Base-by-base conservation (phyloP, 2,888 invertebrate genomes). In the Eupeodes latifasciatus region DNA sequence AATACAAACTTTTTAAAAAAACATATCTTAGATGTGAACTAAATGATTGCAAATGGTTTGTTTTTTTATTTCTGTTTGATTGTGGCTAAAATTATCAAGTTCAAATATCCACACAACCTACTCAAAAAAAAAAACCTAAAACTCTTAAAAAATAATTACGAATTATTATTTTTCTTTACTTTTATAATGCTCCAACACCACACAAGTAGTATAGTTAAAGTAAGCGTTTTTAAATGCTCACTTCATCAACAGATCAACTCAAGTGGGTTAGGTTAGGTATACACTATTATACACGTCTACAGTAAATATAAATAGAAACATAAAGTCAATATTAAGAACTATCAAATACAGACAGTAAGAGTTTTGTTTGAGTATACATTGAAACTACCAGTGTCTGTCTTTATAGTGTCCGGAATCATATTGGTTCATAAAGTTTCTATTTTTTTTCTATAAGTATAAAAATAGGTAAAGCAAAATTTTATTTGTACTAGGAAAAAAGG, bases 251-350 rank as follows among this genome's bases (percentile, higher is more conserved):
- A 64, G 44, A 62, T 34, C 2, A 27, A 27, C 69, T 51, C 27
- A 10, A 76, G 11, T 55, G 44, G 27, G 62, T 27, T 27, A 27
- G 27, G 27, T 27, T 27, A 27, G 27, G 27, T 27, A 27, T 27
- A 27, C 27, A 27, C 27, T 3, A 27, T 27, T 27, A 27, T 27
- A 27, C 27, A 27, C 27, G 27, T 27, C 27, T 19, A 49, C 27
- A 27, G 49, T 69, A 83, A 77, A 84, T 76, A 87, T 75, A 83
- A 87, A 87, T 61, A 72, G 47, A 84, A 72, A 80, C 80, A 77
- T 71, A 86, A 59, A 64, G 47, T 7, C 9, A 40, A 10, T 12
- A 53, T 19, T 66, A 64, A 61, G 75, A 53, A 77, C 44, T 59
- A 2, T 47, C 11, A 47, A 27, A 16, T 14, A 19, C 5, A 47